phyloP scores from a whole-genome alignment of 2,113 vertebrate species.

The Gorsachius goisagi region DNA sequence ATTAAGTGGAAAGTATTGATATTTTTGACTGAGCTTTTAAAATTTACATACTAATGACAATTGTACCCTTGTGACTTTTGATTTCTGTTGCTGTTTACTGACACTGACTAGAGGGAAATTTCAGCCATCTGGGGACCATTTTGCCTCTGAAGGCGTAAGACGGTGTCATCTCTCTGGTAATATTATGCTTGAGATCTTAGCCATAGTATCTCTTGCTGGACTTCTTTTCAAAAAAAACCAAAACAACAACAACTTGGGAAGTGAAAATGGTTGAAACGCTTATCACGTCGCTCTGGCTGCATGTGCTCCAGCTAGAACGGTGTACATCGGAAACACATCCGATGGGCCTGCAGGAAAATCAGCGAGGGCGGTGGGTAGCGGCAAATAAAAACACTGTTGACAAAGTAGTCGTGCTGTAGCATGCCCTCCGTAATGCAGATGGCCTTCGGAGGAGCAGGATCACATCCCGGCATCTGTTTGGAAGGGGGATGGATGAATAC shows the following conservation, averaged over 20 bases:
- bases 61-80: conserved; percentile 77
- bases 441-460: not conserved
- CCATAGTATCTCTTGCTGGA: not conserved
- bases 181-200: not conserved
- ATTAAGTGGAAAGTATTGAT: conserved; percentile 95
- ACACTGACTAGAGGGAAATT: conserved; percentile 38
- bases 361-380: not conserved
- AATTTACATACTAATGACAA: conserved; percentile 93
- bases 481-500: not conserved
- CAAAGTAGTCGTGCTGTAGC: not conserved
- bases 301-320: not conserved
- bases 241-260: not conserved
- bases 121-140: conserved; percentile 8
- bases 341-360: not conserved
- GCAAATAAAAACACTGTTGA: not conserved
- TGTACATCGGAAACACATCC: not conserved
- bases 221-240: not conserved
- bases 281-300: accelerated
- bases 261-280: not conserved
- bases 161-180: not conserved
- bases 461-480: accelerated
- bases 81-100: conserved; percentile 65
- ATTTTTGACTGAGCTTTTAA: conserved; percentile 85
- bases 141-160: conserved; percentile 1
- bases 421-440: not conserved